A percentile compares a stretch with the other conserved stretches of the same genome.
phyloP scores from a whole-genome alignment of 2,888 invertebrate species.

The Temnothorax rugatulus region DNA sequence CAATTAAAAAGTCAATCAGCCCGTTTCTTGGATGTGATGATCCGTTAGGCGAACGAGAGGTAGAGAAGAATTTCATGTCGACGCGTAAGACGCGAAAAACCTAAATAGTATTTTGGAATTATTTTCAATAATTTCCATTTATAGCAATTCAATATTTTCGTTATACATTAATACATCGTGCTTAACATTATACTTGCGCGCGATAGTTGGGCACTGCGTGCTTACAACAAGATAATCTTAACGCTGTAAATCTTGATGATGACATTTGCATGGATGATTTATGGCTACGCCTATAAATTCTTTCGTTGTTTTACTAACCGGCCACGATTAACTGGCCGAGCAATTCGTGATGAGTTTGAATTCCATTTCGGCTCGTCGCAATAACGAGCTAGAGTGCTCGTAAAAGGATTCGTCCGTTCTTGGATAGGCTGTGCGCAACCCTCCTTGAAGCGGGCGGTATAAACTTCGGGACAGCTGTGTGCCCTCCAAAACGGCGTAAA shows the following conservation, averaged over 20 bases:
- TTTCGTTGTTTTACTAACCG: slow-evolving; percentile 43
- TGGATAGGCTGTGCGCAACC: slow-evolving; percentile 49
- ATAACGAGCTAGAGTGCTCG: slow-evolving; percentile 72
- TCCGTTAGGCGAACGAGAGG: slow-evolving; percentile 44
- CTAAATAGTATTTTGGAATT: not conserved
- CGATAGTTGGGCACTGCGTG: not conserved
- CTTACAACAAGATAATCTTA: slow-evolving; percentile 12
- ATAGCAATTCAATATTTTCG: not conserved
- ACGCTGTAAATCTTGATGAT: slow-evolving; percentile 11
- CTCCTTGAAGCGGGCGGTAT: slow-evolving; percentile 48
- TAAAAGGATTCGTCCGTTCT: slow-evolving; percentile 66
- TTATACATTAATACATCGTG: not conserved
- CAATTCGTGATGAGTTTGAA: slow-evolving; percentile 61
- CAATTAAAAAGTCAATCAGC: slow-evolving; percentile 86
- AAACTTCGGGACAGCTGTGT: slow-evolving; percentile 65
- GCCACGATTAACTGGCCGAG: slow-evolving; percentile 42
- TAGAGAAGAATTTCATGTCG: slow-evolving; percentile 31
- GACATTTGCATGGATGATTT: slow-evolving; percentile 48
- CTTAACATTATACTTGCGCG: not conserved
- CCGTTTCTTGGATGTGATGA: slow-evolving; percentile 62
- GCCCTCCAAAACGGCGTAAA: slow-evolving; percentile 72
- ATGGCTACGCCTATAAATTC: slow-evolving; percentile 43
- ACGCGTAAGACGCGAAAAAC: slow-evolving; percentile 28
- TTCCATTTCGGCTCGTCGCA: slow-evolving; percentile 60
- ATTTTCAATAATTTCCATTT: not conserved